Percentiles rank a stretch among this genome's conserved stretches.
Evolutionary conservation across 2,797 vertebrate genomes (phyloP).

Genomic region (Mus caroli): DNA sequence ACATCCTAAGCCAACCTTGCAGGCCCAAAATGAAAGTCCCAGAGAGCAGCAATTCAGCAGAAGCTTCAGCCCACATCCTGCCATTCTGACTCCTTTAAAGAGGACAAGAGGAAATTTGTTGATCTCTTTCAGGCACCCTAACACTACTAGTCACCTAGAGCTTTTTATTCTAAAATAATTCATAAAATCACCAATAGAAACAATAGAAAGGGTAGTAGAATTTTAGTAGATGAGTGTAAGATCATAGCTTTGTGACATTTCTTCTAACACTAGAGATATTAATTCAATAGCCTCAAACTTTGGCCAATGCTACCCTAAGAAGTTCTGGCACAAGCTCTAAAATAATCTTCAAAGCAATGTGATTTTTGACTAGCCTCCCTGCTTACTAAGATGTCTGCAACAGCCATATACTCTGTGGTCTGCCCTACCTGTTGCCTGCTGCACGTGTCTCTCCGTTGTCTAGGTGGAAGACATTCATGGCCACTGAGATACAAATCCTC

Average conservation of each 20-base stretch:
- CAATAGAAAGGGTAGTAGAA: conserved; percentile 1
- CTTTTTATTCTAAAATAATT: conserved; percentile 52
- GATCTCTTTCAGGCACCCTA: conserved; percentile 17
- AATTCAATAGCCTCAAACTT: conserved; percentile 8
- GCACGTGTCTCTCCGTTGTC: conserved; percentile 19
- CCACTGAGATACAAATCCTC: conserved; percentile 36
- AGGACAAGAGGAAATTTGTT: conserved; percentile 35
- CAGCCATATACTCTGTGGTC: background rate
- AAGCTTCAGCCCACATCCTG: conserved; percentile 18
- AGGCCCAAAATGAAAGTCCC: conserved; percentile 12
- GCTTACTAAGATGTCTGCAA: background rate
- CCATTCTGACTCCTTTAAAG: background rate
- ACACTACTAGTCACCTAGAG: conserved; percentile 10
- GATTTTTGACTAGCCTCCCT: conserved; percentile 1
- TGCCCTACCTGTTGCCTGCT: conserved; percentile 63
- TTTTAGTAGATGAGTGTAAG: background rate
- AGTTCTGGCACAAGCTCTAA: conserved; percentile 1
- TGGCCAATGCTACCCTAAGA: background rate
- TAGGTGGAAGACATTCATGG: background rate
- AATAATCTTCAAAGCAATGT: conserved; percentile 19
- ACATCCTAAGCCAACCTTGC: background rate
- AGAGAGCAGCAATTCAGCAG: background rate
- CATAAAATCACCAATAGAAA: conserved; percentile 39
- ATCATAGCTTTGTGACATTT: background rate
- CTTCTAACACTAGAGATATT: conserved; percentile 48